These are phyloP conservation scores for Euzetes globulus DNA, from an alignment of 2,888 invertebrate species.

Conservation along the genomic window DNA sequence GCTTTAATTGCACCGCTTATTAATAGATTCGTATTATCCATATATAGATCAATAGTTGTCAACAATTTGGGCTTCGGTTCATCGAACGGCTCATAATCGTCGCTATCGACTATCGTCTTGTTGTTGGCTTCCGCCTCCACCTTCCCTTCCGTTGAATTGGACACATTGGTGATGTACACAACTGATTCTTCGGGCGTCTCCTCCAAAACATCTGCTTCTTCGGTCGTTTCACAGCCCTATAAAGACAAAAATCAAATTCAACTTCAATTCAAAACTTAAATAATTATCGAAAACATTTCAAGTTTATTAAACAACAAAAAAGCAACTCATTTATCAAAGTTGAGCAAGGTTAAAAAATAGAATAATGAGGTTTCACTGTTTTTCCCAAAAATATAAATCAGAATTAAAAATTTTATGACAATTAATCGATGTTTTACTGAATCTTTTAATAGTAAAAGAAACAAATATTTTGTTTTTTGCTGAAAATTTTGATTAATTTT, in stretches of 20 bases:
- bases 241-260: not conserved
- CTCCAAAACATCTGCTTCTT: not conserved
- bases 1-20: constrained; percentile 22
- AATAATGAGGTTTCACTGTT: too few relatives aligned
- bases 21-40: constrained; percentile 21
- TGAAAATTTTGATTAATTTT: too few relatives aligned
- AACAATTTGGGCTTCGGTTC: constrained; percentile 13
- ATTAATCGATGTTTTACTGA: too few relatives aligned
- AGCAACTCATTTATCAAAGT: too few relatives aligned
- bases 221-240: not conserved
- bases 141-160: not conserved
- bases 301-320: too few relatives aligned
- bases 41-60: constrained; percentile 27
- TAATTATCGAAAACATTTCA: too few relatives aligned
- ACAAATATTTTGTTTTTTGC: too few relatives aligned
- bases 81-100: not conserved
- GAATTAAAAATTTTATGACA: too few relatives aligned
- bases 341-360: too few relatives aligned
- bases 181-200: constrained; percentile 5
- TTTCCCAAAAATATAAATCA: too few relatives aligned
- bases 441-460: too few relatives aligned
- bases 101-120: not conserved
- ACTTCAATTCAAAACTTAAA: too few relatives aligned
- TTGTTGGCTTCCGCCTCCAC: not conserved
- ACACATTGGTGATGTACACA: not conserved